Base-by-base conservation (phyloP, 1,140 invertebrate species). In the Archegozetes longisetosus region DNA sequence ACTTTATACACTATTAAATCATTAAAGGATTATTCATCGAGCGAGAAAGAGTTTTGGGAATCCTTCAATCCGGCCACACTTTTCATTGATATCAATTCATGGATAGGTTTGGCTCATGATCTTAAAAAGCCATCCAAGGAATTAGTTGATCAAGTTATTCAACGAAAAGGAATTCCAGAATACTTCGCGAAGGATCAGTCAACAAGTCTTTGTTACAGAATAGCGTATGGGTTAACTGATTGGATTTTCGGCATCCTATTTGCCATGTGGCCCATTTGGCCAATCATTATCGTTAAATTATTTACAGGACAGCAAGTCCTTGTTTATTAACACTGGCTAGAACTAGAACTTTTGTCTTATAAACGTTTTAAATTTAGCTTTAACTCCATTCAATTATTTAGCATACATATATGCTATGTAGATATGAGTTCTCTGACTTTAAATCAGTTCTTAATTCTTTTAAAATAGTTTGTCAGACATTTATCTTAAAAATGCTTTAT, bases 1-100 rank as follows among this genome's bases (percentile, higher is more conserved):
- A 88, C 85, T 72, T 83, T 85, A 68, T 84, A 85, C 71, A 79
- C 79, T 1, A 85, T 85, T 72, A 84, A 84, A 1, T 57, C 3
- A n/a, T n/a, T n/a, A n/a, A 80, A 80, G 72, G 84, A 86, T 71
- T 82, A 83, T 71, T 74, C 77, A 64, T 85, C 86, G 0, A 83
- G 84, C 1, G 89, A 94, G 65, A 75, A 67, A 58, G 28, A 64
- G 14, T 64, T 46, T n/a, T 87, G 84, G 73, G 76, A 77, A 17
- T 71, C 32, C 24, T 60, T 83, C n/a, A 96, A 95, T 62, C 47
- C 77, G 68, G 68, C 74, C 1, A 76, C 72, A 6, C 65, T 76
- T 28, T 80, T 82, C 66, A 81, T 83, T 55, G 80, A 83, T 60
- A 70, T 75, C 64, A 75, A 68, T 70, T 76, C 78, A 27, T 69